phyloP scores from a whole-genome alignment of 1,140 invertebrate species.

The Drosophila willistoni region DNA sequence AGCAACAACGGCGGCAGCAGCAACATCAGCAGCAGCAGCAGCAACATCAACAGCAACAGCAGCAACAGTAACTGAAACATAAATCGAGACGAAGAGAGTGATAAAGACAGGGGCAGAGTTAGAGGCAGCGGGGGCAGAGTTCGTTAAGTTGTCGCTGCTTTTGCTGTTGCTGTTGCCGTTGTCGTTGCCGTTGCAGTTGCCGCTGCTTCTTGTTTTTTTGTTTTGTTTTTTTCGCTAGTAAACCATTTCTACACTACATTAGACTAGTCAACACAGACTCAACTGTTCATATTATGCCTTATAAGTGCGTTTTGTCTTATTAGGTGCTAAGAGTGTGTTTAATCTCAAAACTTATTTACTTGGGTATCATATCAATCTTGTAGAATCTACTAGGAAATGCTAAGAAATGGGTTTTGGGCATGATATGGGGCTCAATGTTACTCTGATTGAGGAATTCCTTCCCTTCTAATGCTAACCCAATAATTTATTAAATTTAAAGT shows the following conservation, averaged over 20 bases:
- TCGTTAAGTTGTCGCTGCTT: slow-evolving; percentile 46
- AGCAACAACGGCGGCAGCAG: slow-evolving; percentile 3
- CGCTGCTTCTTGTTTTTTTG: not conserved
- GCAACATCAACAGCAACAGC: slow-evolving; percentile 12
- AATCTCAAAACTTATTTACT: no score
- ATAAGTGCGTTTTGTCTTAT: no score
- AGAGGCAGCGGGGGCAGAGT: slow-evolving; percentile 29
- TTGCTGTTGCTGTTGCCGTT: not conserved
- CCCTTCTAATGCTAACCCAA: no score
- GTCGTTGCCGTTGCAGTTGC: not conserved
- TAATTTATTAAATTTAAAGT: no score
- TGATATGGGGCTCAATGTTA: no score
- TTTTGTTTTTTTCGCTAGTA: slow-evolving; percentile 25
- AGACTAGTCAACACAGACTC: not conserved
- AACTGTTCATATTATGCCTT: no score
- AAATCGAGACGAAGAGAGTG: slow-evolving; percentile 1
- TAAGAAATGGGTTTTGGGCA: no score
- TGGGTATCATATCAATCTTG: no score
- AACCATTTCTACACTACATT: slow-evolving; percentile 32
- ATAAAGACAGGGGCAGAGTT: slow-evolving; percentile 22
- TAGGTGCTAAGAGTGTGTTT: no score
- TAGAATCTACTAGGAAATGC: no score
- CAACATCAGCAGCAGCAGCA: slow-evolving; percentile 6
- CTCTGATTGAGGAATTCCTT: no score
- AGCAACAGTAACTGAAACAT: slow-evolving; percentile 6